Percentiles rank a stretch among this genome's conserved stretches.
Conservation (phyloP, 2,888 invertebrate species). For the Panopea generosa region DNA sequence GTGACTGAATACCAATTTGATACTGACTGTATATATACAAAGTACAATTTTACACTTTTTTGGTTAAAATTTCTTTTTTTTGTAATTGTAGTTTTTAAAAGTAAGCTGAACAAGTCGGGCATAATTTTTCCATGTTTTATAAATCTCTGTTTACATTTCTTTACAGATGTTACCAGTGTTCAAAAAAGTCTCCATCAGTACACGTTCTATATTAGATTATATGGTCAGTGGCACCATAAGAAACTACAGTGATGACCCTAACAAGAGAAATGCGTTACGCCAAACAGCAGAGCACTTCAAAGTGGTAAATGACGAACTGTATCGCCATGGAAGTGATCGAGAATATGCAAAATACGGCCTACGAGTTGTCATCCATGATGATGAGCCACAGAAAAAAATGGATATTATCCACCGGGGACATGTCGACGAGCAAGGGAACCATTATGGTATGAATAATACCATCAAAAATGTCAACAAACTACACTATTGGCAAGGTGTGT, state of each 20-base stretch:
- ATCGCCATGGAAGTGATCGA: slow-evolving; percentile 46
- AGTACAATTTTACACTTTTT: no score
- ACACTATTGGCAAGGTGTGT: slow-evolving; percentile 55
- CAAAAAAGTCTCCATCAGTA: slow-evolving; percentile 44
- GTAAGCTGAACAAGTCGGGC: no score
- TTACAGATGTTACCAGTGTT: slow-evolving; percentile 34
- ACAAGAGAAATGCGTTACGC: slow-evolving; percentile 55
- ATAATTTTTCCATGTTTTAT: no score
- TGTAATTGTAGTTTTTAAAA: no score
- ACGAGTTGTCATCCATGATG: slow-evolving; percentile 54
- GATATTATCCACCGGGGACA: slow-evolving; percentile 50
- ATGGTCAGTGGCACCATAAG: slow-evolving; percentile 26
- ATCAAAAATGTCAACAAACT: slow-evolving; percentile 38
- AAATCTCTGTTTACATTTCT: no score
- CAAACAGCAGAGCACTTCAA: slow-evolving; percentile 38
- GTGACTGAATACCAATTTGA: no score
- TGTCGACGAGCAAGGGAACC: slow-evolving; percentile 34
- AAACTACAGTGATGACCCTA: slow-evolving; percentile 31
- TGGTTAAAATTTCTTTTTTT: no score
- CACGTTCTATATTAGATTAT: slow-evolving; percentile 38
- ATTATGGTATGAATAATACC: slow-evolving; percentile 54
- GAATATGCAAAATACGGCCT: slow-evolving; percentile 47
- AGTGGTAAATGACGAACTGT: slow-evolving; percentile 46
- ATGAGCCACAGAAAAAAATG: slow-evolving; percentile 43
- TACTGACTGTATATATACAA: no score